phyloP scores from a whole-genome alignment of 2,797 vertebrate species.

The Crocodylus rhombifer region DNA sequence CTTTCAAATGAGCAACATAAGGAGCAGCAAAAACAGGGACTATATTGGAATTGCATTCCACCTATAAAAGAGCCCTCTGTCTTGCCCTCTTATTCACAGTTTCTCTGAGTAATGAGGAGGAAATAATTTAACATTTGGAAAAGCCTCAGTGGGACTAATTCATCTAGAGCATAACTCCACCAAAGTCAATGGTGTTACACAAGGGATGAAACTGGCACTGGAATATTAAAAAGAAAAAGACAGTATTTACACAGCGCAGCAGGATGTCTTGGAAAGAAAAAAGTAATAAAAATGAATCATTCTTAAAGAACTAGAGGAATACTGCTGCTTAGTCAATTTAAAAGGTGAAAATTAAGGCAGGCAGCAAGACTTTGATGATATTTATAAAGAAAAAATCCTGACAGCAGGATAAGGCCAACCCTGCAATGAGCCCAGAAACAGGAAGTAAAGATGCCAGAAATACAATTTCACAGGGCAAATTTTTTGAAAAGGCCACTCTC shows the following conservation, averaged over 20 bases:
- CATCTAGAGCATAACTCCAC: conserved; percentile 51
- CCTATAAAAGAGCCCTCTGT: conserved; percentile 67
- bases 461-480: conserved; percentile 34
- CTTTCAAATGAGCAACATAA: conserved; percentile 68
- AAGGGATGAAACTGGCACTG: conserved; percentile 64
- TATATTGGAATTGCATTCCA: conserved; percentile 44
- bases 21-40: conserved; percentile 61
- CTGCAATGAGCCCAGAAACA: conserved; percentile 41
- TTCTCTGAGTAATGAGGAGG: conserved; percentile 63
- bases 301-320: conserved; percentile 64
- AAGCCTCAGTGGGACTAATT: conserved; percentile 69
- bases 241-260: conserved; percentile 44
- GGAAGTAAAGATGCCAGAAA: conserved; percentile 2
- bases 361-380: conserved; percentile 9
- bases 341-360: conserved; percentile 66
- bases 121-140: conserved; percentile 49
- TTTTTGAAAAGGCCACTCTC: conserved; percentile 48
- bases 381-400: conserved; percentile 3
- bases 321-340: conserved; percentile 54
- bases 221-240: conserved; percentile 72
- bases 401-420: conserved; percentile 37
- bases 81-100: conserved; percentile 28
- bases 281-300: conserved; percentile 71
- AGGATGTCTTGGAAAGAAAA: conserved; percentile 69
- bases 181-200: conserved; percentile 66